Evolutionary conservation across 1,140 invertebrate genomes (phyloP), one percentile per base, ranked within the genome.

Genomic region (Oscheius sp.): DNA sequence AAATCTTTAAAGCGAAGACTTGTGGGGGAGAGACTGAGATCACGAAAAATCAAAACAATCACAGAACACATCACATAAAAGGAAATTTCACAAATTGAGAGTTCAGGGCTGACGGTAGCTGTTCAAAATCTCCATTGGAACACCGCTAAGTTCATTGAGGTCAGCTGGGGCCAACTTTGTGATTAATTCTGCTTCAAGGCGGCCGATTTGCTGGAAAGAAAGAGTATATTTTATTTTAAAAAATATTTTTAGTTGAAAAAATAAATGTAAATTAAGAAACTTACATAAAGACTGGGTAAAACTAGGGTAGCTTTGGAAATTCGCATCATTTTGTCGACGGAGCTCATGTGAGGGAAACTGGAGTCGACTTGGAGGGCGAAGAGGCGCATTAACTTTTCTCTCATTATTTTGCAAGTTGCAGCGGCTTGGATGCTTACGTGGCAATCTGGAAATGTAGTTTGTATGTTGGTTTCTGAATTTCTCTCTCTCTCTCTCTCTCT

Each of bases 381-480:
- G 13, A 64, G 61, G 26, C 52, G 29, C 2, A 68, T 31, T 28
- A 75, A 45, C 46, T 62, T 49, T 20, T 75, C 74, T 29, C 74
- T 42, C 42, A 75, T 72, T 18, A 23, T 65, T 46, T 62, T 38
- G n/a, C 52, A 58, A 23, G 64, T 62, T 28, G n/a, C n/a, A 3
- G 55, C 18, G 7, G 70, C 74, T 32, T 76, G 29, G 29, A 29
- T 29, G 0, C 61, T 66, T 2, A 75, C 62, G 23, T 55, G 64
- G 20, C 62, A 72, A 36, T 75, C 74, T 75, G 62, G 18, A 75
- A 66, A n/a, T n/a, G n/a, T n/a, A n/a, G n/a, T n/a, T n/a, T n/a
- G n/a, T n/a, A n/a, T n/a, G n/a, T n/a, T n/a, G n/a, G n/a, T n/a
- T n/a, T n/a, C n/a, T n/a, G n/a, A n/a, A n/a, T n/a, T n/a, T n/a